phyloP scores from a whole-genome alignment of 2,113 vertebrate genomes.

The Oncorhynchus mykiss region DNA sequence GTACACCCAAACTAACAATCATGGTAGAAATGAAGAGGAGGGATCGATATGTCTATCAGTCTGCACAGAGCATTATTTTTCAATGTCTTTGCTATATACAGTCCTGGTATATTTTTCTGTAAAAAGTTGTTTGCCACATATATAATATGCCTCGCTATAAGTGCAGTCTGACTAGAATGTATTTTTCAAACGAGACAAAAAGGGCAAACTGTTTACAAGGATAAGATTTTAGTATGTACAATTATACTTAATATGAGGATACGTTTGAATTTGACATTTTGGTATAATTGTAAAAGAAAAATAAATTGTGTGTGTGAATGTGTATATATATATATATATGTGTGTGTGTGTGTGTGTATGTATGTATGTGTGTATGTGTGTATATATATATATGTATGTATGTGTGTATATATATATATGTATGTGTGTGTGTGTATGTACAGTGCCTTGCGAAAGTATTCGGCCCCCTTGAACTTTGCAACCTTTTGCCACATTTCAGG shows the following conservation, averaged over 20 bases:
- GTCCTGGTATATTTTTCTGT: conserved; percentile 42
- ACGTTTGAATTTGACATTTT: conserved; percentile 55
- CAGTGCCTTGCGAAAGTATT: too few relatives aligned
- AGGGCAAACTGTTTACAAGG: conserved; percentile 79
- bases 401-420: fast-evolving
- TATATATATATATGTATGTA: fast-evolving
- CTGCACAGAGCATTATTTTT: conserved; percentile 47
- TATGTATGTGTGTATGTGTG: fast-evolving
- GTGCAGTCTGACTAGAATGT: conserved; percentile 63
- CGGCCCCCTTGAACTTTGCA: too few relatives aligned
- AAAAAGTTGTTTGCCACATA: conserved; percentile 48
- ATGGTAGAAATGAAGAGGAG: conserved; percentile 32
- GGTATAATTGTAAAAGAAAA: conserved; percentile 40
- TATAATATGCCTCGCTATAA: conserved; percentile 32
- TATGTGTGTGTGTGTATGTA: too few relatives aligned
- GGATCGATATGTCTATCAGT: conserved; percentile 12
- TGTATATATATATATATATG: neutral
- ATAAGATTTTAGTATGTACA: conserved; percentile 57
- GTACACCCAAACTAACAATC: conserved; percentile 14
- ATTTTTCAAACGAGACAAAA: conserved; percentile 66
- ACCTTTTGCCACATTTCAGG: too few relatives aligned
- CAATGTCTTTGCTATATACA: conserved; percentile 39
- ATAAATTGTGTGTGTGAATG: neutral
- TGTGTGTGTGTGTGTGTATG: fast-evolving
- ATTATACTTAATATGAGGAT: conserved; percentile 45